Base-by-base conservation (phyloP, 2,888 invertebrate species). In the Microctonus hyperodae region DNA sequence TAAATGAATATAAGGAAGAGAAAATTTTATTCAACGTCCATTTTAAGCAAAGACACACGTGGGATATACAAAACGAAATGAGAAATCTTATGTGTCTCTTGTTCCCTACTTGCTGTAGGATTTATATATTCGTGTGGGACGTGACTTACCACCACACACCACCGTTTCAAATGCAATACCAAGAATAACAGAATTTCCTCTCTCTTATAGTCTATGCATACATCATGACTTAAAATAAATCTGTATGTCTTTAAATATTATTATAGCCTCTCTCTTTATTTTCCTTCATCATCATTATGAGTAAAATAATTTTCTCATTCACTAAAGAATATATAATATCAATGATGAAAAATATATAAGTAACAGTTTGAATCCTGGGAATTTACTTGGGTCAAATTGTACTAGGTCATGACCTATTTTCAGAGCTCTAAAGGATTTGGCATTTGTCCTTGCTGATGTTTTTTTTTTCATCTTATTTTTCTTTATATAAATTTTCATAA, bases 41-140 rank as follows among this genome's bases (percentile, higher is more conserved):
- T 44, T 44, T 44, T 7, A 6, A 44, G 44, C 7, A 6, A 44
- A 44, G n/a, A n/a, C 16, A 7, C 16, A 44, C 16, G 16, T 44
- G 44, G 44, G 44, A 6, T 44, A 44, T 16, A 44, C n/a, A 28
- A 28, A 44, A 16, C 7, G 20, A 20, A 44, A 44, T 44, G n/a
- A 44, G 44, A 44, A 44, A 44, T 44, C 44, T 20, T n/a, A 28
- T 28, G 44, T 44, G 37, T 44, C 4, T n/a, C 44, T 44, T 44
- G 16, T 44, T 20, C 44, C 44, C 44, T 44, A n/a, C n/a, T n/a
- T 16, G 16, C n/a, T 44, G 44, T n/a, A 44, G 44, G 16, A 44
- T 44, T 44, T 44, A 44, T 44, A 44, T 44, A 44, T 44, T 44
- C 44, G 44, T 44, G 44, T 44, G 44, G 44, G 44, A 44, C 44